Base-by-base conservation (phyloP, 2,113 vertebrate species). In the Ranitomeya imitator region DNA sequence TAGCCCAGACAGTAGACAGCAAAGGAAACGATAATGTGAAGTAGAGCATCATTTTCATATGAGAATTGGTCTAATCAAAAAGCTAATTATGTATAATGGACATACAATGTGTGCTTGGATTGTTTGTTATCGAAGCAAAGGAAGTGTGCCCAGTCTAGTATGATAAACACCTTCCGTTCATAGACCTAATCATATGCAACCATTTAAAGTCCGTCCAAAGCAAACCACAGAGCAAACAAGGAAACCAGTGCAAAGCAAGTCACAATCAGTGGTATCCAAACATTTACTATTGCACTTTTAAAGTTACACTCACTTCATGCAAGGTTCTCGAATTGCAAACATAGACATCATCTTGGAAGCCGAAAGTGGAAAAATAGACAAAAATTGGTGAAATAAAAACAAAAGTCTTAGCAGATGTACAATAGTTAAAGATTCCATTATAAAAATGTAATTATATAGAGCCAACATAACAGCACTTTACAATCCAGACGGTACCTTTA, bases 21-120 rank as follows among this genome's bases (percentile, higher is more conserved):
- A 90, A 91, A 91, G 90, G 89, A 92, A 92, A 90, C 74, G 59
- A 90, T 89, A 79, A 88, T 88, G 81, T 88, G 81, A 78, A 63
- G 26, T 86, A 91, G 59, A 81, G 15, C 65, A 90, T 90, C 61
- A 84, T 91, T 85, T 90, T 86, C 91, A 90, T 90, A 90, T 89
- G 90, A 90, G 87, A 81, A 85, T 90, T 86, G 82, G 90, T 91
- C 52, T 90, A 69, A 89, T 89, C 65, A 89, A 83, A 89, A 89
- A 69, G 87, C 81, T 84, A 88, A 88, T 88, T 88, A 84, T 77
- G 60, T 69, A 78, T 88, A 88, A 88, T 83, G 73, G 81, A 78
- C 71, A 45, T 84, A 59, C 87, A 84, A 77, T 84, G 81, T 84
- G 81, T 45, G 65, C 73, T 88, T 82, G 61, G 79, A 83, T 73